Evolutionary conservation across 2,797 vertebrate genomes (phyloP), one percentile per base, ranked within the genome.

Genomic region (Mallotus villosus): DNA sequence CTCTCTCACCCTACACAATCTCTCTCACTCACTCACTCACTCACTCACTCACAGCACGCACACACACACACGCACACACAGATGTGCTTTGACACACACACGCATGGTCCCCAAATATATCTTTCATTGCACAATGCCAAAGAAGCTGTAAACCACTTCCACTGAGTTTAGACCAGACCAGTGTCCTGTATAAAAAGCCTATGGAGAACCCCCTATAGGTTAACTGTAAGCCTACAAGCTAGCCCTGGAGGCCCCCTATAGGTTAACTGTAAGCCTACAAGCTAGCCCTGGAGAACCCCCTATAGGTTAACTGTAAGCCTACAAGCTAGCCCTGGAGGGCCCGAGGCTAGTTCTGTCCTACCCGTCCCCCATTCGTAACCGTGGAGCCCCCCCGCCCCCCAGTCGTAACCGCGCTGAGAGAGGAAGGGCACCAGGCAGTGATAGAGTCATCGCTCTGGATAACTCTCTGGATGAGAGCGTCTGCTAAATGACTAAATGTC

Each of bases 341-440:
- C 8, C 2, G 8, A 37, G 34, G 37, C 37, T 12, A 41, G 37
- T 41, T 41, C 37, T 41, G 37, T 41, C 2, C 8, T 11, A 41
- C 37, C 37, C 37, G 12, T 12, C 8, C 37, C n/a, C n/a, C n/a
- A n/a, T n/a, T n/a, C n/a, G n/a, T n/a, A n/a, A n/a, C n/a, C 11
- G 1, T 41, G 11, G 37, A 41, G n/a, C 25, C 37, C 37, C 37
- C 37, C 37, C 37, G 32, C 32, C 37, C 9, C 7, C 2, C 8
- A 41, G 37, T 41, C 37, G 37, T 41, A 41, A 8, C 32, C 32
- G 1, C 37, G 8, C 63, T 17, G 25, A 14, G 61, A 59, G 62
- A 66, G 67, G 66, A 53, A 70, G 77, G 76, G 82, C 76, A 75
- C 73, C 78, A 80, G 84, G 83, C 84, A 85, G 86, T 89, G 80